A percentile compares a stretch with the other conserved stretches of the same genome.
Conservation (phyloP, 2,113 vertebrate species). For the Mola mola region DNA sequence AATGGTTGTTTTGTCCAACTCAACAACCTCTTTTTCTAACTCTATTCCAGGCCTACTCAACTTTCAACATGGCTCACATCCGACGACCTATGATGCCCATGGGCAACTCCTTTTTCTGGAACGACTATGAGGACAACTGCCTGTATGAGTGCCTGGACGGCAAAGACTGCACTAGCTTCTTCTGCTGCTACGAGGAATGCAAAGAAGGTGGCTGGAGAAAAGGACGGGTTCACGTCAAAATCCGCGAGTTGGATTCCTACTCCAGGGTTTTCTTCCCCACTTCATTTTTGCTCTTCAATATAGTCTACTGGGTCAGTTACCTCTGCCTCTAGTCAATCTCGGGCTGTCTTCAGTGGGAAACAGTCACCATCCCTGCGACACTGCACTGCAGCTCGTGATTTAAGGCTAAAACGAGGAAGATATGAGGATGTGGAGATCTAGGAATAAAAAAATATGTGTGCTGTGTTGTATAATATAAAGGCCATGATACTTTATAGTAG, state of each 20-base stretch:
- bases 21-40: not conserved
- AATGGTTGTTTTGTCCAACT: too few relatives aligned
- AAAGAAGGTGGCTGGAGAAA: slow-evolving; percentile 92
- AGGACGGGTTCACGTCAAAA: slow-evolving; percentile 93
- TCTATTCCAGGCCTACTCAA: slow-evolving; percentile 88
- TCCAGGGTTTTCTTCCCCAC: slow-evolving; percentile 97
- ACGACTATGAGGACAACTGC: slow-evolving; percentile 93
- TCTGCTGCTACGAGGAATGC: slow-evolving; percentile 97
- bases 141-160: slow-evolving; percentile 95
- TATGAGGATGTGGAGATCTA: not conserved
- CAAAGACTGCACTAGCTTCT: slow-evolving; percentile 98
- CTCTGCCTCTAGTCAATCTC: slow-evolving; percentile 89
- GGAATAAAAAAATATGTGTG: slow-evolving; percentile 3
- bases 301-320: slow-evolving; percentile 98
- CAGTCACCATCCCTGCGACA: slow-evolving; percentile 8
- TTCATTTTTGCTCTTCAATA: slow-evolving; percentile 95
- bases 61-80: slow-evolving; percentile 85
- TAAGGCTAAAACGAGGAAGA: slow-evolving; percentile 35
- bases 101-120: slow-evolving; percentile 94
- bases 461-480: not conserved
- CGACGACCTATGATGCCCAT: slow-evolving; percentile 86
- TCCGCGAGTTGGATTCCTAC: slow-evolving; percentile 93
- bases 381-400: slow-evolving; percentile 18
- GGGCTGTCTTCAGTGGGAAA: not conserved
- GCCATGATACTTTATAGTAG: slow-evolving; percentile 10